Conservation (phyloP, 2,113 vertebrate genomes). For the Pygoscelis antarcticus region DNA sequence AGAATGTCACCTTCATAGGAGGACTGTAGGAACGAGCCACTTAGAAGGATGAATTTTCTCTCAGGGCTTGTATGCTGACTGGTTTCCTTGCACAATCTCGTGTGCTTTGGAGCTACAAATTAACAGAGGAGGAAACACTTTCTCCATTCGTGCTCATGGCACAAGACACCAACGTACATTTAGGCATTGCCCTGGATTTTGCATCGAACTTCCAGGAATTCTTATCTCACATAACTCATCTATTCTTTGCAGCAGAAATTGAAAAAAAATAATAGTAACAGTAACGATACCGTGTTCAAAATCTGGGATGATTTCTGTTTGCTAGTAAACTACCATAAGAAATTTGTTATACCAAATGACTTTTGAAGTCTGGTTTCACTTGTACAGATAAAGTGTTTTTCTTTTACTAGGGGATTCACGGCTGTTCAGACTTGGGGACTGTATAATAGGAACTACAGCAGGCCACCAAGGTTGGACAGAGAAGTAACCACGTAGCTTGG, state of each 20-base stretch:
- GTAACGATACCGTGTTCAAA: background rate
- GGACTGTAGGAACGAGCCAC: background rate
- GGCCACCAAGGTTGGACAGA: background rate
- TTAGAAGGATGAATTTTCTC: background rate
- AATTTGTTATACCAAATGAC: background rate
- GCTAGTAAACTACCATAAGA: background rate
- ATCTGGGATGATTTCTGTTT: background rate
- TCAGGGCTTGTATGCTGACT: background rate
- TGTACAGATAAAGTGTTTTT: background rate
- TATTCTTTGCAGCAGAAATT: background rate
- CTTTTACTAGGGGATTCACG: background rate
- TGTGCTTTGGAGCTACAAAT: background rate
- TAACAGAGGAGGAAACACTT: background rate
- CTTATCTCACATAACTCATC: background rate
- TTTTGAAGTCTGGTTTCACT: background rate
- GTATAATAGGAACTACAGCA: accelerated
- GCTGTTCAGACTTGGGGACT: background rate
- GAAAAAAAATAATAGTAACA: background rate
- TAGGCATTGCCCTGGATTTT: background rate
- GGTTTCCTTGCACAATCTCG: background rate
- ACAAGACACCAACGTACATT: background rate
- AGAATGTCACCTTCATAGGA: background rate
- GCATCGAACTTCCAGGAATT: background rate
- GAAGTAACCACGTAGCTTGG: background rate
- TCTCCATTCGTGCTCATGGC: background rate